These are phyloP conservation scores for Tolypeutes matacus DNA, from an alignment of 2,797 vertebrate species.

Conservation along the genomic window DNA sequence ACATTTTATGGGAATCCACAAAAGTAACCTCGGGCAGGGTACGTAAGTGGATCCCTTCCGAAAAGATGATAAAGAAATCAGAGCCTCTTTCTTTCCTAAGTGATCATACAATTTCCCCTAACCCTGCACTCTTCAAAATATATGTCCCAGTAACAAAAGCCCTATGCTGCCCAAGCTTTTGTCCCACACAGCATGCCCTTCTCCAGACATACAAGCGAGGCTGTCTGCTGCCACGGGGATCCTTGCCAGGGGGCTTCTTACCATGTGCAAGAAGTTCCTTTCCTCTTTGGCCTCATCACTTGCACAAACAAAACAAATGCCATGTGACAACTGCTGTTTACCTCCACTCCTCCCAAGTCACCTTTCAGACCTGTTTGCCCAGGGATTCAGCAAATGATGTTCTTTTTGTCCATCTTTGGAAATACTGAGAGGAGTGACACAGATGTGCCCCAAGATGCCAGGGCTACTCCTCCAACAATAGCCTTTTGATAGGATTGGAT, in stretches of 20 bases:
- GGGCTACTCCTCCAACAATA: conserved; percentile 66
- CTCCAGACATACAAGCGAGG: background rate
- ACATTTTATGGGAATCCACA: background rate
- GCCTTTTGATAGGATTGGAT: conserved; percentile 66
- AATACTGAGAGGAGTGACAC: conserved; percentile 26
- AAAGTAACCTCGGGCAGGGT: background rate
- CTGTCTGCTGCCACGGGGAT: background rate
- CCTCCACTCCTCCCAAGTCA: conserved; percentile 28
- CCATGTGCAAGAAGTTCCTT: background rate
- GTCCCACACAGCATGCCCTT: background rate
- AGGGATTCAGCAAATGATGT: conserved; percentile 35
- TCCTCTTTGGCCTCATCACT: conserved; percentile 60
- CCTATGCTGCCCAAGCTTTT: too few species aligned
- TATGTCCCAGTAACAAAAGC: background rate
- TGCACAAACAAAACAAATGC: conserved; percentile 56
- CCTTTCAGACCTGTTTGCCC: background rate
- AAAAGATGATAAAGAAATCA: background rate
- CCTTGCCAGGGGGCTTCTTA: conserved; percentile 48
- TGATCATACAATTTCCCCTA: accelerated
- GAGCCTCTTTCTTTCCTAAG: background rate
- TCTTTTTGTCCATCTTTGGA: conserved; percentile 63
- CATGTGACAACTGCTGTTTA: conserved; percentile 21
- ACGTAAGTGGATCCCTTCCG: background rate
- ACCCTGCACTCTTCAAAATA: background rate
- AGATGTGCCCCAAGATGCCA: background rate